A percentile compares a stretch with the other conserved stretches of the same genome.
Evolutionary conservation across 2,113 vertebrate species (phyloP).

Genomic region (Boleophthalmus pectinirostris): DNA sequence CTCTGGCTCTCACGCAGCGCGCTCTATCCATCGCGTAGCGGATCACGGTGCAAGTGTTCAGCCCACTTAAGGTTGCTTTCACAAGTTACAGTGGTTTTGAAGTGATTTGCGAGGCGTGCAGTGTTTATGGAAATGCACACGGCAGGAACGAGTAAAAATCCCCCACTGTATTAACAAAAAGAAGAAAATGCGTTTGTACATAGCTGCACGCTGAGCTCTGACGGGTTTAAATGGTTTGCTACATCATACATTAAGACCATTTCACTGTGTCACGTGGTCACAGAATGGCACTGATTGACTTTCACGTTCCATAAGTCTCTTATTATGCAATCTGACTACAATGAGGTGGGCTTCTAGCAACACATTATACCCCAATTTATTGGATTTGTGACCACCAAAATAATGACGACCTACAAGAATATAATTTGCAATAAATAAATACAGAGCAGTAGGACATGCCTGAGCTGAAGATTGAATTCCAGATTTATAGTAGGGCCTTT

Average conservation of each 20-base stretch:
- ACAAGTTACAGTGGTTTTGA: slow-evolving; percentile 74
- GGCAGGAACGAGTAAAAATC: slow-evolving; percentile 65
- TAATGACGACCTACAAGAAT: too few species aligned
- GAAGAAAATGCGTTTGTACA: slow-evolving; percentile 28
- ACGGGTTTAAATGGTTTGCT: slow-evolving; percentile 6
- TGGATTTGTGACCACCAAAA: background rate
- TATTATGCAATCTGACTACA: background rate
- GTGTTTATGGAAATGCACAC: slow-evolving; percentile 81
- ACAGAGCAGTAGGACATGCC: too few species aligned
- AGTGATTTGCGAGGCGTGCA: slow-evolving; percentile 79
- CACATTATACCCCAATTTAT: background rate
- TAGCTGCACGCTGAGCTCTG: slow-evolving; percentile 9
- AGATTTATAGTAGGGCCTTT: too few species aligned
- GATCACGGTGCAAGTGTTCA: slow-evolving; percentile 74
- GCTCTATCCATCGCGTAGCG: slow-evolving; percentile 67
- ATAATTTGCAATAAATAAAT: too few species aligned
- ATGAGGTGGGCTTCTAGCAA: background rate
- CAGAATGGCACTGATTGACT: background rate
- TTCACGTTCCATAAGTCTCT: background rate
- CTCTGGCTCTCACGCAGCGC: slow-evolving; percentile 55
- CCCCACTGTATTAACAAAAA: slow-evolving; percentile 58
- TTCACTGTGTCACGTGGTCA: slow-evolving; percentile 1
- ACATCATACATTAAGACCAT: slow-evolving; percentile 12
- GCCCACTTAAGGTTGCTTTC: slow-evolving; percentile 77
- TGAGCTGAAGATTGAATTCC: too few species aligned